Evolutionary conservation across 2,888 invertebrate genomes (phyloP), one percentile per base, ranked within the genome.

Genomic region (Ceramica pisi): DNA sequence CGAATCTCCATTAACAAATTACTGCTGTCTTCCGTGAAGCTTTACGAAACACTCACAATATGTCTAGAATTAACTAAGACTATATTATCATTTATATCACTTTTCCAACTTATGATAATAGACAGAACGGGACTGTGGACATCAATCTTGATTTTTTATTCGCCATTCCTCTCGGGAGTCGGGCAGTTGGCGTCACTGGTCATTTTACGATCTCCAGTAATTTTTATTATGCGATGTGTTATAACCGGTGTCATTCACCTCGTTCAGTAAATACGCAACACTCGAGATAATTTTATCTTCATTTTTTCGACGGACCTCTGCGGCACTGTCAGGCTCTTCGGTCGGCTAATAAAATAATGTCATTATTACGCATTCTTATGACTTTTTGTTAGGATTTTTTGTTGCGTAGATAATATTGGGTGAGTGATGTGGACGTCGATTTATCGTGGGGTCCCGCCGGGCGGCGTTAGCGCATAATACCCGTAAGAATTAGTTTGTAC

Each of bases 1-100:
- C 85, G 86, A 84, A 88, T 87, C 85, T 87, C 91, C 92, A 92
- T 92, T 92, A 92, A 91, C 87, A 91, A 91, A 93, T 93, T 91
- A 91, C 90, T 85, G 83, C 81, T 75, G 78, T 83, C 84, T 84
- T 83, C 76, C 74, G 64, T 68, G 83, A 86, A 82, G 83, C 83
- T 64, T 85, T 81, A 82, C 86, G 85, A 89, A 88, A 89, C 87
- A 88, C 86, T 83, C 79, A 84, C 89, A 91, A 90, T 91, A 91
- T 89, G 91, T 88, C 89, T 86, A 85, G 81, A 88, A 88, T 88
- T 86, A 88, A 88, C 83, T 81, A 78, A 75, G 81, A 72, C 81
- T 75, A 86, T 90, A 88, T 88, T 87, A n/a, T 92, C 90, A 91
- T 89, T 81, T 78, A 82, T 89, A 91, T 89, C 84, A 86, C 91